A percentile compares a stretch with the other conserved stretches of the same genome.
phyloP scores from a whole-genome alignment of 2,797 vertebrate species.

The Brachyrhaphis roseni region DNA sequence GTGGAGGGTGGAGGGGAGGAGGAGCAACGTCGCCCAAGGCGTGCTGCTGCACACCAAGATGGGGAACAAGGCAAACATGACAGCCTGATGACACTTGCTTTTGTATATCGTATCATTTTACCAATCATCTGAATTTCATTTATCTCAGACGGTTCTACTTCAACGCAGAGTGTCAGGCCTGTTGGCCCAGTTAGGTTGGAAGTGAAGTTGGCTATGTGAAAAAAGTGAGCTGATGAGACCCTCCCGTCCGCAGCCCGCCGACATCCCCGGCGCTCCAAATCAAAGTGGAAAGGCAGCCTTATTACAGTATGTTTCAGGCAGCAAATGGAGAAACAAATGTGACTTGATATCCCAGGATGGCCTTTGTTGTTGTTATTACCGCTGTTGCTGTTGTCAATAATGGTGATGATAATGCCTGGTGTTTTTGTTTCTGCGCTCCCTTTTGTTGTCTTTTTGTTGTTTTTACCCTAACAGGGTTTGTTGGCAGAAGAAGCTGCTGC shows the following conservation, averaged over 20 bases:
- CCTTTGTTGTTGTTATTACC: slow-evolving; percentile 71
- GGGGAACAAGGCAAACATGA: slow-evolving; percentile 70
- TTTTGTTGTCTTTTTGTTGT: slow-evolving; percentile 58
- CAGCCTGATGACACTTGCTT: slow-evolving; percentile 78
- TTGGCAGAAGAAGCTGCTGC: slow-evolving; percentile 51
- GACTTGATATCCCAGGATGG: slow-evolving; percentile 75
- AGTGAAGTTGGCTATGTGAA: slow-evolving; percentile 69
- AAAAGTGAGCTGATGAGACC: slow-evolving; percentile 78
- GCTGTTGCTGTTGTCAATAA: slow-evolving; percentile 71
- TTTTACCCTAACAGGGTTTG: slow-evolving; percentile 58
- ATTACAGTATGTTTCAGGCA: slow-evolving; percentile 67
- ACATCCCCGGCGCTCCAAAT: slow-evolving; percentile 70
- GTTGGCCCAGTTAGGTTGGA: slow-evolving; percentile 77
- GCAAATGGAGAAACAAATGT: slow-evolving; percentile 73
- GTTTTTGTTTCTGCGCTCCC: slow-evolving; percentile 62
- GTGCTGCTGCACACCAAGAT: slow-evolving; percentile 60
- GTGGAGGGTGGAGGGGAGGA: slow-evolving; percentile 35
- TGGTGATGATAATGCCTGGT: slow-evolving; percentile 64
- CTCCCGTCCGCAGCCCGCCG: slow-evolving; percentile 66
- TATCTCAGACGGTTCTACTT: slow-evolving; percentile 64
- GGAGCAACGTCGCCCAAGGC: slow-evolving; percentile 66
- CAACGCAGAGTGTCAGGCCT: slow-evolving; percentile 75
- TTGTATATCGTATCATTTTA: slow-evolving; percentile 81
- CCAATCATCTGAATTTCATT: slow-evolving; percentile 83
- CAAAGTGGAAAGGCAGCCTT: slow-evolving; percentile 74